These are phyloP conservation scores for Tinamus major DNA, from an alignment of 2,797 vertebrate genomes.

Conservation along the genomic window DNA sequence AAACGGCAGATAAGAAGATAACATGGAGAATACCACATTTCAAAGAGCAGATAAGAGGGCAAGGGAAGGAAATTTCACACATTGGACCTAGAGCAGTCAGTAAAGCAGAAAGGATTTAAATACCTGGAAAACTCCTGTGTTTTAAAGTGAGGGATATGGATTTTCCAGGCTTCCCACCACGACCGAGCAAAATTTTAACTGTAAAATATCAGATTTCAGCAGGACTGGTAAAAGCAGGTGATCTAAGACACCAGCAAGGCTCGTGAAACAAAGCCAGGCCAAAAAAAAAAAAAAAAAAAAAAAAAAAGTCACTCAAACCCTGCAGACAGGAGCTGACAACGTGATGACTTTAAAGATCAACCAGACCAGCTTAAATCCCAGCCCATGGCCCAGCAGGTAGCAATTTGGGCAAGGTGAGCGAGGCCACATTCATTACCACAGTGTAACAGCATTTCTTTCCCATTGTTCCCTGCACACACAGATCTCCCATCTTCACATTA, in stretches of 20 bases:
- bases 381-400: neutral
- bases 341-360: neutral
- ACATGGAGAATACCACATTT: neutral
- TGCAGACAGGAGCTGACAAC: neutral
- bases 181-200: neutral
- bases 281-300: neutral
- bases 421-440: neutral
- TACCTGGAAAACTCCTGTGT: too few relatives aligned
- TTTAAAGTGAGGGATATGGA: neutral
- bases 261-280: neutral
- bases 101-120: slow-evolving; percentile 11
- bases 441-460: neutral
- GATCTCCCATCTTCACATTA: neutral
- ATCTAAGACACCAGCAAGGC: neutral
- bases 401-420: neutral
- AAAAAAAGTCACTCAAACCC: neutral
- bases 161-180: neutral
- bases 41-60: neutral
- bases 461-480: neutral
- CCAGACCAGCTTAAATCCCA: neutral
- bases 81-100: neutral
- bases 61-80: neutral
- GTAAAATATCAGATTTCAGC: neutral
- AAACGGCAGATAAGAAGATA: neutral
- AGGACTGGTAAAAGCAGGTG: neutral